phyloP scores from a whole-genome alignment of 2,113 vertebrate species.

The Xenopus laevis region DNA sequence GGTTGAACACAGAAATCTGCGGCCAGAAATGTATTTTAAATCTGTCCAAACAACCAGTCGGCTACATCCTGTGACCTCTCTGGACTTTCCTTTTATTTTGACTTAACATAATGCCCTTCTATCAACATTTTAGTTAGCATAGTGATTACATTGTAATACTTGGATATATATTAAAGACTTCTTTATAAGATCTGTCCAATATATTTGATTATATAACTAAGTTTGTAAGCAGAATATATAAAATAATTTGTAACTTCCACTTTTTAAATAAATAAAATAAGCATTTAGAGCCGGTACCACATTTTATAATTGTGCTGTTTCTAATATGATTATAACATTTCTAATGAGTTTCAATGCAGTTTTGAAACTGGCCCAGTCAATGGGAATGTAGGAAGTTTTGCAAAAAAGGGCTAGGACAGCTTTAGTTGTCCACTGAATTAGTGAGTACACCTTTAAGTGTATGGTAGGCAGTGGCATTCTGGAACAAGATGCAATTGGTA shows the following conservation, averaged over 20 bases:
- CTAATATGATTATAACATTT: no score
- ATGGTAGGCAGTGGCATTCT: no score
- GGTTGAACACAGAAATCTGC: conserved; percentile 35
- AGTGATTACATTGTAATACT: conserved; percentile 36
- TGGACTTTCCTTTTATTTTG: conserved; percentile 36
- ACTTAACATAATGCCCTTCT: conserved; percentile 42
- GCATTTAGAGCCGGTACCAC: no score
- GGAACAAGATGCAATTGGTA: no score
- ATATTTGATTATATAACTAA: conserved; percentile 12
- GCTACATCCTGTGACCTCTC: conserved; percentile 40
- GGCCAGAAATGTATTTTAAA: conserved; percentile 39
- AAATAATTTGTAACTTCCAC: neutral
- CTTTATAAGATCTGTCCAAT: conserved; percentile 9
- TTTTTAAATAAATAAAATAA: no score
- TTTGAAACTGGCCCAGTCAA: no score
- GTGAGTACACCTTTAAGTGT: no score
- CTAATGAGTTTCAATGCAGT: no score
- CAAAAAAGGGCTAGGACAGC: no score
- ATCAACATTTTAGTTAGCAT: conserved; percentile 43
- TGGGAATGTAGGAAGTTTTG: no score
- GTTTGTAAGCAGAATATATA: neutral
- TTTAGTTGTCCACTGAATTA: no score
- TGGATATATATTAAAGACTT: conserved; percentile 43
- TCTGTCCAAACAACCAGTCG: conserved; percentile 43
- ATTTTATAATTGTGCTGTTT: no score